Base-by-base conservation (phyloP, 2,113 vertebrate genomes). In the Oxygymnocypris stewartii region DNA sequence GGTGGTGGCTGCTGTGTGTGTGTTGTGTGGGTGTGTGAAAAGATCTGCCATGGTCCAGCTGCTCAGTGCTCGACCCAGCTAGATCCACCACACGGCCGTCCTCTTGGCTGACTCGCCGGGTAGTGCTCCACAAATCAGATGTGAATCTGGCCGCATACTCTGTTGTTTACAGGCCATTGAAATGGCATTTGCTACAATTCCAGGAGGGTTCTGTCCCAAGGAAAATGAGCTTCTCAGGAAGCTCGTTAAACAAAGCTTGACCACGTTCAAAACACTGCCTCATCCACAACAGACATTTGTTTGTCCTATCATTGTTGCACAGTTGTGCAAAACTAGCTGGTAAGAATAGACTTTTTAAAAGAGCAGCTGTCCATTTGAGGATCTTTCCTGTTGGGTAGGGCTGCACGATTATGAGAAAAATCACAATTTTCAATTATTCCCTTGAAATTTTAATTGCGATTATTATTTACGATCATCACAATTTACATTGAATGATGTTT, bases 261-360 rank as follows among this genome's bases (percentile, higher is more conserved):
- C 94, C 94, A 90, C 93, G 92, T 83, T 90, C 85, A 91, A 93
- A 94, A 94, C 91, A 91, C 85, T 89, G 90, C 86, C 87, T 87
- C 88, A 89, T 94, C 91, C 92, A 93, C 93, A 94, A 94, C 94
- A 95, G 94, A 95, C 94, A 92, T 94, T 94, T 94, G 93, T 93
- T 93, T 94, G 54, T 86, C n/a, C 49, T 91, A 85, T 82, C n/a
- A 84, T 90, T 88, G 92, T 89, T 90, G 87, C 86, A 89, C 86
- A 87, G 87, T 90, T 92, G 89, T 84, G 79, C 87, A 88, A 65
- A 77, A 88, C 57, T 63, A 63, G 73, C 91, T 89, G 88, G 87
- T 89, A 92, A 93, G 91, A 94, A 95, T 94, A 94, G 92, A 91
- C 89, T 85, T 82, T 86, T 86, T 88, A 86, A 85, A 90, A 86